Base-by-base conservation (phyloP, 2,888 invertebrate genomes). In the Pinctada fucata region DNA sequence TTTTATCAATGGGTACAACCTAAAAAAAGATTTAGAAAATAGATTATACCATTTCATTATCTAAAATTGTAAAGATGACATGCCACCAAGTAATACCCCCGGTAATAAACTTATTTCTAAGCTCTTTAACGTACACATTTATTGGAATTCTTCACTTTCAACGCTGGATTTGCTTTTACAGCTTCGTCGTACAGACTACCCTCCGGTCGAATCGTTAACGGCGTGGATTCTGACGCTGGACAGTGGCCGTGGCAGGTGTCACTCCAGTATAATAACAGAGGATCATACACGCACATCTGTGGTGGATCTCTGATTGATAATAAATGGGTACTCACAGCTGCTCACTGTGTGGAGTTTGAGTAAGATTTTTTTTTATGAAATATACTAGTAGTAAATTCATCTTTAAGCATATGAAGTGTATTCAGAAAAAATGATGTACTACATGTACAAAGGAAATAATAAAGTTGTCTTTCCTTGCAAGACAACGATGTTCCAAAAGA, bases 261-360 rank as follows among this genome's bases (percentile, higher is more conserved):
- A 2, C 79, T 85, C 2, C 81, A 80, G 48, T 67, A 70, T 10
- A 58, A 51, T 5, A 68, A 67, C 10, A 31, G 66, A 3, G 50
- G 45, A 2, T 48, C 68, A 3, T 67, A 31, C 66, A 51, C 51
- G 3, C 84, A 83, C 72, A 77, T 74, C 45, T 85, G 85, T 80
- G 84, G 85, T 3, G 85, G 78, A n/a, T 78, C 81, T 2, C 74
- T 85, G 72, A 75, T 82, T 48, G 75, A 70, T 72, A 66, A 49
- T 8, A 73, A 81, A 16, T 83, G 75, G 80, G 83, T 81, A 6
- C 66, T 85, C 65, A 85, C 84, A 5, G 84, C 85, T 2, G 85
- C 85, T 2, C 84, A 84, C 67, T 85, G 84, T 52, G 79, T 80
- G 5, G 79, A 80, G 47, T 71, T 71, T 10, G 71, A 72, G 74